Conservation (phyloP, 2,113 vertebrate genomes). For the Solea solea region DNA sequence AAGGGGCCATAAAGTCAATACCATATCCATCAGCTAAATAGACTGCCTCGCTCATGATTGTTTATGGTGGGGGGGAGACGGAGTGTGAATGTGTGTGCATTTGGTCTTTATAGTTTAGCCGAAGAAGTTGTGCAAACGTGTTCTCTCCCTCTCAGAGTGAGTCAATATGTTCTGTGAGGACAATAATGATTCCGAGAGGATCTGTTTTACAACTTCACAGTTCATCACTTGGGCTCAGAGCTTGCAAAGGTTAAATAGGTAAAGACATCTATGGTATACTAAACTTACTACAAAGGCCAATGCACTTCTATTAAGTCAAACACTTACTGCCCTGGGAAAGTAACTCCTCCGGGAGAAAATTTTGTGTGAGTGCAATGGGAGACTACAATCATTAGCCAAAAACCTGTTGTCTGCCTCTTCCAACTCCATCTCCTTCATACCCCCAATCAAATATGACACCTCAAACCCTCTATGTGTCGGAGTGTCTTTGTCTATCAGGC, state of each 20-base stretch:
- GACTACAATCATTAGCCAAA: slow-evolving; percentile 22
- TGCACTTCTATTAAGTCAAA: slow-evolving; percentile 41
- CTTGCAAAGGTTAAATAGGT: slow-evolving; percentile 47
- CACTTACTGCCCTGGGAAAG: slow-evolving; percentile 23
- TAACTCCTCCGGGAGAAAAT: slow-evolving; percentile 12
- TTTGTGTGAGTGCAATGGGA: neutral
- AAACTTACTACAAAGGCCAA: slow-evolving; percentile 21
- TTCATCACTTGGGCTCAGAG: slow-evolving; percentile 33
- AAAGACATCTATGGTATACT: slow-evolving; percentile 22
- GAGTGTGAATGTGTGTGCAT: slow-evolving; percentile 24
- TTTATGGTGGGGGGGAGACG: slow-evolving; percentile 51
- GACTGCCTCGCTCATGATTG: slow-evolving; percentile 59
- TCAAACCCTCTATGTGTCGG: slow-evolving; percentile 44
- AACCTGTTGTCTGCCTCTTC: slow-evolving; percentile 7
- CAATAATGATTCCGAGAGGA: slow-evolving; percentile 22
- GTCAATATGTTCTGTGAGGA: slow-evolving; percentile 19
- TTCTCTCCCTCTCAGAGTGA: neutral
- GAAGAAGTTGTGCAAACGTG: slow-evolving; percentile 32
- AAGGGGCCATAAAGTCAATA: slow-evolving; percentile 73
- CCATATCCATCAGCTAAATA: slow-evolving; percentile 73
- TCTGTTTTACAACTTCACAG: slow-evolving; percentile 23
- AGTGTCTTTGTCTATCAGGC: slow-evolving; percentile 54
- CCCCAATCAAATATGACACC: slow-evolving; percentile 60
- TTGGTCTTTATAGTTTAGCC: slow-evolving; percentile 11
- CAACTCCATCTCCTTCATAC: slow-evolving; percentile 25